Evolutionary conservation across 2,888 invertebrate species (phyloP), one percentile per base, ranked within the genome.

Genomic region (Altica lythri): DNA sequence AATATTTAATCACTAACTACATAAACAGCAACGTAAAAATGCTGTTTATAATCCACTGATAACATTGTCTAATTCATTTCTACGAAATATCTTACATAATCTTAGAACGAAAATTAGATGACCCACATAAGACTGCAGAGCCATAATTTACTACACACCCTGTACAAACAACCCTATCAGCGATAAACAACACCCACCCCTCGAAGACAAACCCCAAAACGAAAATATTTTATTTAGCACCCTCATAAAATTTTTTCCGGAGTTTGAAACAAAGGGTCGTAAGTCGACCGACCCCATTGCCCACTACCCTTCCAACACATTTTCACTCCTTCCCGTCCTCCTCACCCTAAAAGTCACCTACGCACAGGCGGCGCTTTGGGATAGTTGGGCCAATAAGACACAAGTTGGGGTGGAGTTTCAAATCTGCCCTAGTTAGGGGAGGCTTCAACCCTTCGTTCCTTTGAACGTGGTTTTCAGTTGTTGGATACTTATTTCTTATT

Each of bases 301-400:
- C 53, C 59, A 61, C 17, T 49, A 40, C 49, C 49, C 49, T 40
- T 32, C 49, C 49, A 40, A 42, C 49, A 40, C 49, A 29, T 40
- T 49, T 49, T 35, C 35, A 3, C 25, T 32, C 49, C 32, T 22
- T n/a, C 32, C 29, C 30, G 14, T 32, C 40, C 49, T 22, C 40
- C 25, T 29, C 10, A 12, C 37, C 47, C 9, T n/a, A 5, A 38
- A 47, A 19, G 19, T 57, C 53, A 60, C 62, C 62, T 69, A 69
- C 68, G 66, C 68, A 61, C 64, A 63, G 67, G 62, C 60, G 62
- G 61, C 53, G 58, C 63, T 61, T 18, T n/a, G 14, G n/a, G 19
- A 12, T 9, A 18, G 14, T 19, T 14, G 12, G 29, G 32, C 56
- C 57, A 57, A 57, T 57, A 30, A 35, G 42, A 10, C 12, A 22